Evolutionary conservation across 1,140 invertebrate species (phyloP).

Genomic region (Drosophila jambulina): DNA sequence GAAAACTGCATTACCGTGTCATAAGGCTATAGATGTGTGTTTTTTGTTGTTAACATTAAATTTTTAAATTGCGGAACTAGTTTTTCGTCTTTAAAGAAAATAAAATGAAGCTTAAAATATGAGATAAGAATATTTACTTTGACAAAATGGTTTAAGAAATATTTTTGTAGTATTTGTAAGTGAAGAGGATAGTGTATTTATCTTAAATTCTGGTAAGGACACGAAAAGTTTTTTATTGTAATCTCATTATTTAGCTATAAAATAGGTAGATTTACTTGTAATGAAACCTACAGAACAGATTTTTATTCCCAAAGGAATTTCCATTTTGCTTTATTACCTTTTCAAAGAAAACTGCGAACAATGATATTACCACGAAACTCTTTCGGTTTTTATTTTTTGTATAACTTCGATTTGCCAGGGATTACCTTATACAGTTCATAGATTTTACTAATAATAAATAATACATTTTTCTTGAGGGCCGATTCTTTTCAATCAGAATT

Average conservation of each 20-base stretch:
- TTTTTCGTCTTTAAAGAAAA: not conserved
- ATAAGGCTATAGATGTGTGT: too few relatives aligned
- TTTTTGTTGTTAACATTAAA: not conserved
- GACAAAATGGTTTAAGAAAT: not conserved
- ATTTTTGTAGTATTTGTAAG: not conserved
- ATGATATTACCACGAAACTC: not conserved
- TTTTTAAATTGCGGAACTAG: not conserved
- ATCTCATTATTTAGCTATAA: not conserved
- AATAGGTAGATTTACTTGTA: not conserved
- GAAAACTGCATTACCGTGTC: too few relatives aligned
- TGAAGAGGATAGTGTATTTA: not conserved
- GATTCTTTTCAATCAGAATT: not conserved
- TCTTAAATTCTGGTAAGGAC: conserved; percentile 3
- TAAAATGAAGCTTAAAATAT: conserved; percentile 1
- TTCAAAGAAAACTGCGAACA: not conserved
- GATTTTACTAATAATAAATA: not conserved
- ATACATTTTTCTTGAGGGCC: not conserved
- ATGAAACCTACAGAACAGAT: not conserved
- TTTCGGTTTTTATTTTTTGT: not conserved
- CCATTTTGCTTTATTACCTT: not conserved
- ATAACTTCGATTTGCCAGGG: not conserved
- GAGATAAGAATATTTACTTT: not conserved
- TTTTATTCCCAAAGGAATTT: not conserved
- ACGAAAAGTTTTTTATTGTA: not conserved
- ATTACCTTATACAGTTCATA: not conserved